Percentiles rank a stretch among this genome's conserved stretches.
phyloP scores from a whole-genome alignment of 2,797 vertebrate genomes.

The Cyclura pinguis region DNA sequence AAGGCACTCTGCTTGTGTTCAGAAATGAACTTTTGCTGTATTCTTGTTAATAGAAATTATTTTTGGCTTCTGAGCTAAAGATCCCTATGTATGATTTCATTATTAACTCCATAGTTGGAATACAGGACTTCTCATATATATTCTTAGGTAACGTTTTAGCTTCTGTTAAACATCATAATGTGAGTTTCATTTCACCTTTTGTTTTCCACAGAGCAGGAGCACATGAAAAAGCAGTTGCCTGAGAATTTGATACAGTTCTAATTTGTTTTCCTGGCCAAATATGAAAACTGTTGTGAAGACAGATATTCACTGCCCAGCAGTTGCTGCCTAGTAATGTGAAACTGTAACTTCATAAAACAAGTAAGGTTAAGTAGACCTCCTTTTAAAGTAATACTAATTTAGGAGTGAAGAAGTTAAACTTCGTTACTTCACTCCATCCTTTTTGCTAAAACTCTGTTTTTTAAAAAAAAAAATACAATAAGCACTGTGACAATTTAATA shows the following conservation, averaged over 20 bases:
- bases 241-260: background rate
- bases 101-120: background rate
- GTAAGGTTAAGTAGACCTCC: background rate
- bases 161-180: background rate
- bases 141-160: background rate
- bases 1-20: too few relatives aligned
- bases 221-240: background rate
- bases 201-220: background rate
- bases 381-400: background rate
- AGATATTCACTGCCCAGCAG: background rate
- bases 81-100: background rate
- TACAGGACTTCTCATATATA: background rate
- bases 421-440: background rate
- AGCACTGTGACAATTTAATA: too few relatives aligned
- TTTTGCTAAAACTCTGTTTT: background rate
- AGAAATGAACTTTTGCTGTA: background rate
- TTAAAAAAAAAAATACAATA: too few relatives aligned
- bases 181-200: background rate
- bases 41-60: background rate
- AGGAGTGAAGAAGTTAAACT: background rate
- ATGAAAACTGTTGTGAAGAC: background rate
- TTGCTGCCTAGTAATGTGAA: background rate
- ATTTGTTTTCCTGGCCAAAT: background rate
- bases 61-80: background rate
- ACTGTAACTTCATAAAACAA: background rate